phyloP scores from a whole-genome alignment of 2,113 vertebrate species.

The Siphamia tubifer region DNA sequence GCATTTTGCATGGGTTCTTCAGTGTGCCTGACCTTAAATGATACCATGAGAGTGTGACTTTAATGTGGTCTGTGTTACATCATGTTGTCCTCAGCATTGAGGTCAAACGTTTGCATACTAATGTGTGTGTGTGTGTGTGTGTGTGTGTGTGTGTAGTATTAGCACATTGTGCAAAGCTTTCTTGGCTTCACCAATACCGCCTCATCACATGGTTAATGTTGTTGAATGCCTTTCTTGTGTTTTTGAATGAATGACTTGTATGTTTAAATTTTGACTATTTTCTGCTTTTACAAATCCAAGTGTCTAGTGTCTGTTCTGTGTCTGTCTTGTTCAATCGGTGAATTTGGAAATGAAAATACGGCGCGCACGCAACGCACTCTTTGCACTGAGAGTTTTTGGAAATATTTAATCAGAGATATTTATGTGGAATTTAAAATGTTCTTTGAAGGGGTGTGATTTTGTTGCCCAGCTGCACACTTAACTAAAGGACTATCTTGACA shows the following conservation, averaged over 20 bases:
- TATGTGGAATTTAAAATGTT: slow-evolving; percentile 1
- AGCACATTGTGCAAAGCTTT: slow-evolving; percentile 32
- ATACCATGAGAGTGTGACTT: slow-evolving; percentile 7
- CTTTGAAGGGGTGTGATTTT: slow-evolving; percentile 63
- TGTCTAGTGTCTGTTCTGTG: neutral
- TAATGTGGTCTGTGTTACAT: slow-evolving; percentile 17
- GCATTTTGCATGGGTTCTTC: slow-evolving; percentile 4
- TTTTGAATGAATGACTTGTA: slow-evolving; percentile 68
- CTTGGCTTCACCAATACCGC: slow-evolving; percentile 40
- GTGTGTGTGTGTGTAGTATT: slow-evolving; percentile 19
- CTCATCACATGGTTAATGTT: slow-evolving; percentile 66
- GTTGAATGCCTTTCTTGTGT: slow-evolving; percentile 71
- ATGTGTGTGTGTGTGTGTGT: slow-evolving; percentile 29
- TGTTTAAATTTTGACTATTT: slow-evolving; percentile 53
- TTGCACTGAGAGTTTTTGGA: neutral
- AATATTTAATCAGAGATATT: slow-evolving; percentile 27
- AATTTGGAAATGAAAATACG: slow-evolving; percentile 8
- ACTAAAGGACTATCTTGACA: slow-evolving; percentile 31
- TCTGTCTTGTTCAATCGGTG: slow-evolving; percentile 20
- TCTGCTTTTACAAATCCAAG: slow-evolving; percentile 22
- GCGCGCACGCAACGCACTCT: neutral
- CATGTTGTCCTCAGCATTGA: slow-evolving; percentile 20
- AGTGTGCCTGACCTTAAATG: slow-evolving; percentile 26
- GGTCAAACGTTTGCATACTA: slow-evolving; percentile 20
- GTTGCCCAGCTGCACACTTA: slow-evolving; percentile 42